Conservation (phyloP, 2,113 vertebrate genomes). For the Pyxicephalus adspersus region DNA sequence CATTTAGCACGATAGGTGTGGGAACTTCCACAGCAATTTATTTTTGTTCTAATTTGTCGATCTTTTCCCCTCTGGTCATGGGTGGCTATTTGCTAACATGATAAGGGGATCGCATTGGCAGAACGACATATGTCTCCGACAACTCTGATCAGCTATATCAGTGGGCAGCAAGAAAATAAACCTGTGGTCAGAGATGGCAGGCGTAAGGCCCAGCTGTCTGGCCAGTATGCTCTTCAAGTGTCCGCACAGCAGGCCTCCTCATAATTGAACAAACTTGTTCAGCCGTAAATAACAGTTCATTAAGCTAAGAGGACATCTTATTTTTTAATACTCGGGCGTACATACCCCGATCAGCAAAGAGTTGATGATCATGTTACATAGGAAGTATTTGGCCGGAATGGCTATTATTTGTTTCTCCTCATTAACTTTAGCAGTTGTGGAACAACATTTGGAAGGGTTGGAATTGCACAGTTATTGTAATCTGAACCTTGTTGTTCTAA, state of each 20-base stretch:
- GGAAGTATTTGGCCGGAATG: too few species aligned
- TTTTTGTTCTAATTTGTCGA: slow-evolving; percentile 19
- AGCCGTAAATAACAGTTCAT: slow-evolving; percentile 38
- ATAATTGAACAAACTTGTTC: slow-evolving; percentile 23
- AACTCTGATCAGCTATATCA: slow-evolving; percentile 27
- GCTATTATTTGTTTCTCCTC: too few species aligned
- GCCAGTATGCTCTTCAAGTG: slow-evolving; percentile 27
- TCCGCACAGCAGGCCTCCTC: slow-evolving; percentile 5
- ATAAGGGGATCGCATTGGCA: slow-evolving; percentile 1
- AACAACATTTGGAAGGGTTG: too few species aligned
- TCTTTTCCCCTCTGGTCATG: slow-evolving; percentile 1
- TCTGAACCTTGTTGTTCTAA: too few species aligned
- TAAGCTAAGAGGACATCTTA: slow-evolving; percentile 20
- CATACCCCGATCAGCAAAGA: slow-evolving; percentile 12
- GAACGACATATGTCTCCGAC: slow-evolving; percentile 13
- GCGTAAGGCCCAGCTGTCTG: slow-evolving; percentile 32
- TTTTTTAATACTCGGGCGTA: slow-evolving; percentile 3
- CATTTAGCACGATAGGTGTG: not conserved
- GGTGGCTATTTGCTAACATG: slow-evolving; percentile 33
- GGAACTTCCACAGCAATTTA: not conserved
- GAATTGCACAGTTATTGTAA: too few species aligned
- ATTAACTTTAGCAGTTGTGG: too few species aligned
- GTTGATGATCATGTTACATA: not conserved
- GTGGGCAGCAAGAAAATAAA: slow-evolving; percentile 43
- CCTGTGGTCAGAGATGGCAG: slow-evolving; percentile 21